Percentiles rank a stretch among this genome's conserved stretches.
Conservation (phyloP, 2,797 vertebrate genomes). For the Cryptoblepharus egeriae region DNA sequence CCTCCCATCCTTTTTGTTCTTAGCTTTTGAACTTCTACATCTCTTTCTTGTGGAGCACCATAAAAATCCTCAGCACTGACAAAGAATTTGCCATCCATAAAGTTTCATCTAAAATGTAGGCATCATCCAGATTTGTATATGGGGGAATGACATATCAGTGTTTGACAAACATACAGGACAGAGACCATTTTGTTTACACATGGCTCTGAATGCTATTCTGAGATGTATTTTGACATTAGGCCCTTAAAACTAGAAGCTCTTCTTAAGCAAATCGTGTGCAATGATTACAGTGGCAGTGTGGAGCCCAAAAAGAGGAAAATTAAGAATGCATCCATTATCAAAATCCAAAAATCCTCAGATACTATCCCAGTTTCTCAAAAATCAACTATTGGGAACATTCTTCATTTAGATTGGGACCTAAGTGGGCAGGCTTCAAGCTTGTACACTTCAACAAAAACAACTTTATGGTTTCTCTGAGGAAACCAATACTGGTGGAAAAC, state of each 20-base stretch:
- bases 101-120: constrained; percentile 37
- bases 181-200: constrained; percentile 7
- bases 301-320: neutral
- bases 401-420: neutral
- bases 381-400: neutral
- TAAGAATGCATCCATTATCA: neutral
- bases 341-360: neutral
- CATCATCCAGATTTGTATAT: constrained; percentile 34
- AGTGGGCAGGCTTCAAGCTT: too few relatives aligned
- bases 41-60: constrained; percentile 63
- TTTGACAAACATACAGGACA: neutral
- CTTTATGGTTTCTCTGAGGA: too few relatives aligned
- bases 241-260: neutral
- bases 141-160: constrained; percentile 4
- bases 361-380: neutral
- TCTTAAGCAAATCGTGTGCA: neutral
- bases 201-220: neutral
- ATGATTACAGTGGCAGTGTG: neutral
- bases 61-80: constrained; percentile 34
- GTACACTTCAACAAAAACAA: too few relatives aligned
- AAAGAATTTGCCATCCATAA: constrained; percentile 27
- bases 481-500: too few relatives aligned
- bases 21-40: constrained; percentile 67
- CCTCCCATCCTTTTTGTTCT: constrained; percentile 70
- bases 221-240: constrained; percentile 2